These are phyloP conservation scores for Maniola jurtina DNA, from an alignment of 1,140 invertebrate genomes.

Conservation along the genomic window DNA sequence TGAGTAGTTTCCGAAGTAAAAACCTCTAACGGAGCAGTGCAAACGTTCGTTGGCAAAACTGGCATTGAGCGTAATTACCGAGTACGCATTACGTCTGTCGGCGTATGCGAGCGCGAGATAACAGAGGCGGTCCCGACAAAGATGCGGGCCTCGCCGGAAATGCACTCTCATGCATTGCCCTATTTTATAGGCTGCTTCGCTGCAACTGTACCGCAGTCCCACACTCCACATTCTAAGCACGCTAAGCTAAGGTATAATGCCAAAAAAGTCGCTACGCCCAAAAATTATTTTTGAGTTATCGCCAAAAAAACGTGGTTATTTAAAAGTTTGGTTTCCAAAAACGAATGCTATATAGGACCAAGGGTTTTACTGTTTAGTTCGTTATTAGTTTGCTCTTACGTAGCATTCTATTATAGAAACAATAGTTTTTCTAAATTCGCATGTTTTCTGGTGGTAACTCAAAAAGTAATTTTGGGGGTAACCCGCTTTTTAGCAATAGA, in stretches of 20 bases:
- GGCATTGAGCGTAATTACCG: conserved; percentile 38
- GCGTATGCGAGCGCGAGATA: conserved; percentile 41
- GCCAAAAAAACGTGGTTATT: too few species aligned
- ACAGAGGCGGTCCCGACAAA: conserved; percentile 51
- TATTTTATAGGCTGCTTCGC: conserved; percentile 60
- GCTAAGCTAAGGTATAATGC: background rate
- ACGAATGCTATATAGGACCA: too few species aligned
- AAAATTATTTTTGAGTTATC: too few species aligned
- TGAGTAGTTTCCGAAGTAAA: conserved; percentile 10
- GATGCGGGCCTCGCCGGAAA: conserved; percentile 58
- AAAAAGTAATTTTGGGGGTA: too few species aligned
- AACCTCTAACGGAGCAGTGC: conserved; percentile 16
- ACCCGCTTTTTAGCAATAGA: too few species aligned
- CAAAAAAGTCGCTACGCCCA: too few species aligned
- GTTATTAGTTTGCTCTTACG: too few species aligned
- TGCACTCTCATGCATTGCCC: conserved; percentile 61
- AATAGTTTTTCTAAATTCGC: too few species aligned
- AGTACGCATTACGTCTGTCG: conserved; percentile 35
- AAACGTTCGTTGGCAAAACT: conserved; percentile 5
- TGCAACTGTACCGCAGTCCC: conserved; percentile 38
- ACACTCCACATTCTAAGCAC: background rate
- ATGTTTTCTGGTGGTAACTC: too few species aligned
- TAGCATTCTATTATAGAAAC: too few species aligned
- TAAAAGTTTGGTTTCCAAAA: too few species aligned
- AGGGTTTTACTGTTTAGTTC: too few species aligned